Evolutionary conservation across 2,888 invertebrate genomes (phyloP).

Genomic region (Dasypogon diadema): DNA sequence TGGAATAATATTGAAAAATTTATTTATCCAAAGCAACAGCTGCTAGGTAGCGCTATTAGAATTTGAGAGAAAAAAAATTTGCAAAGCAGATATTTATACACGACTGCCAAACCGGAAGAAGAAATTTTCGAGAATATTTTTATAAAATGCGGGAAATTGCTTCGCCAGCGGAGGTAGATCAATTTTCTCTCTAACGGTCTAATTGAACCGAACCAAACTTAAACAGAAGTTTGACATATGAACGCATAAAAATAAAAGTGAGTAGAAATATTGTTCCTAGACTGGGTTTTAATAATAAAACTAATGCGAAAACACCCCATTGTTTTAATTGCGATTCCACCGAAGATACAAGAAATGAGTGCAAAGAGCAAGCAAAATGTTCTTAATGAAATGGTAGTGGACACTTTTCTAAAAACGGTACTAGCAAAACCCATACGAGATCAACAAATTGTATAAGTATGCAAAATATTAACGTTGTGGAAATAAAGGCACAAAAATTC

Average conservation of each 20-base stretch:
- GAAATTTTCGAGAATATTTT: not conserved
- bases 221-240: too few species aligned
- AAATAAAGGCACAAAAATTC: not conserved
- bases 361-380: conserved; percentile 2
- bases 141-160: conserved; percentile 14
- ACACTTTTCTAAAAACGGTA: conserved; percentile 16
- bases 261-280: not conserved
- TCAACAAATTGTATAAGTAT: not conserved
- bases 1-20: not conserved
- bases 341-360: conserved; percentile 9
- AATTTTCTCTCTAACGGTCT: conserved; percentile 5
- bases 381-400: conserved; percentile 21
- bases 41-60: not conserved
- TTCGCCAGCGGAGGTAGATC: not conserved
- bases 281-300: not conserved
- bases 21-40: not conserved
- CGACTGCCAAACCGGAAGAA: not conserved
- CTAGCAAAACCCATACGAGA: not conserved
- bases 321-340: conserved; percentile 30
- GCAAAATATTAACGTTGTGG: not conserved
- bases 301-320: not conserved
- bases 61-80: not conserved
- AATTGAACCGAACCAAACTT: too few species aligned
- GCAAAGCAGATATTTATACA: conserved; percentile 6
- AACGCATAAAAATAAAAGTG: not conserved